Conservation (phyloP, 2,888 invertebrate species). For the Arrhopalites spinosus region DNA sequence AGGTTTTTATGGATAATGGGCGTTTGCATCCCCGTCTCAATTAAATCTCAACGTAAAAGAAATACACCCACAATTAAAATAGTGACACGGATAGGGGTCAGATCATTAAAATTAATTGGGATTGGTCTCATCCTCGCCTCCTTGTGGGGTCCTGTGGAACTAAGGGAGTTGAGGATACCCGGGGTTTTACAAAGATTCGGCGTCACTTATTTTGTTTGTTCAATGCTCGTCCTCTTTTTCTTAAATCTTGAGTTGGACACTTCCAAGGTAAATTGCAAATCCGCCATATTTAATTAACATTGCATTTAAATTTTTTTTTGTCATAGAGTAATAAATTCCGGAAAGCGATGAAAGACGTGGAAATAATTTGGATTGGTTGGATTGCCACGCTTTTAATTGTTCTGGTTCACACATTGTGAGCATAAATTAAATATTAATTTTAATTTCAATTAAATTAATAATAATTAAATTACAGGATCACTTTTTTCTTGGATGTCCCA, state of each 20-base stretch:
- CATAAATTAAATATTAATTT: too few relatives aligned
- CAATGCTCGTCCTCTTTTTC: constrained; percentile 67
- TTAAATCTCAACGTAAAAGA: constrained; percentile 73
- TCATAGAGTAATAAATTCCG: constrained; percentile 53
- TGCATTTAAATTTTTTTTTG: neutral
- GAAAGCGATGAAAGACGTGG: constrained; percentile 58
- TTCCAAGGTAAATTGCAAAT: constrained; percentile 48
- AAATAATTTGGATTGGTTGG: constrained; percentile 64
- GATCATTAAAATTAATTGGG: constrained; percentile 74
- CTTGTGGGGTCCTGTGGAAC: constrained; percentile 65
- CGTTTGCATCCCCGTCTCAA: constrained; percentile 85
- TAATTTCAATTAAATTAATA: too few relatives aligned
- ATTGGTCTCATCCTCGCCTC: constrained; percentile 77
- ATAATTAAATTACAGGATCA: too few relatives aligned
- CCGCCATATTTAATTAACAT: too few relatives aligned
- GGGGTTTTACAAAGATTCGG: constrained; percentile 91
- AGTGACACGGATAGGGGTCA: constrained; percentile 70
- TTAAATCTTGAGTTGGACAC: constrained; percentile 56
- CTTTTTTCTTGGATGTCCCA: constrained; percentile 73
- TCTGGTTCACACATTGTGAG: constrained; percentile 65
- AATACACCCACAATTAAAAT: constrained; percentile 66
- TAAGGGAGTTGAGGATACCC: constrained; percentile 76
- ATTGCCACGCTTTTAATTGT: constrained; percentile 68
- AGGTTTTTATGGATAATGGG: constrained; percentile 98
- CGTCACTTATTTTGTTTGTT: constrained; percentile 78